Evolutionary conservation across 2,888 invertebrate genomes (phyloP).

Genomic region (Habroteleia sp.): DNA sequence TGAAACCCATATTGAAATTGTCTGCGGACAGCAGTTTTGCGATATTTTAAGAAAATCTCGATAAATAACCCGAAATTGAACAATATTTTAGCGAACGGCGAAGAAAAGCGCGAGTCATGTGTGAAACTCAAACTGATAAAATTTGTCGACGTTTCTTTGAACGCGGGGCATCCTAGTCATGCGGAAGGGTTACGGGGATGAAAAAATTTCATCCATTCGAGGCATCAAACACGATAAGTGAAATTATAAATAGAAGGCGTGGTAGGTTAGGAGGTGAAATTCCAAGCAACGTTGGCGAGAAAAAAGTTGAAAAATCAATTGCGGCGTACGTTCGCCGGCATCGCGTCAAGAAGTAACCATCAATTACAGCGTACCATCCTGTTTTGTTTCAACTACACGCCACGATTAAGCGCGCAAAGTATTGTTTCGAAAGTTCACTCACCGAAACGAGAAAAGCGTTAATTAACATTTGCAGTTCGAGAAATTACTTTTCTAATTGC

Average conservation of each 20-base stretch:
- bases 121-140: constrained; percentile 41
- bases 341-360: constrained; percentile 59
- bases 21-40: too few species aligned
- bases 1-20: too few species aligned
- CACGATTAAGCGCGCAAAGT: constrained; percentile 45
- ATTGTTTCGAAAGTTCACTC: constrained; percentile 52
- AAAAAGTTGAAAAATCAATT: constrained; percentile 61
- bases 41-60: constrained; percentile 24
- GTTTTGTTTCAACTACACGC: constrained; percentile 48
- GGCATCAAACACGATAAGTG: constrained; percentile 62
- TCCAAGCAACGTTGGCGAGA: constrained; percentile 34
- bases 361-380: constrained; percentile 57
- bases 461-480: constrained; percentile 53
- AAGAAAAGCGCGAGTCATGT: constrained; percentile 33
- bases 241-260: constrained; percentile 65
- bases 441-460: constrained; percentile 55
- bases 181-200: constrained; percentile 54
- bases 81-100: constrained; percentile 21
- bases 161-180: constrained; percentile 44
- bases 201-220: constrained; percentile 55
- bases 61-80: constrained; percentile 42
- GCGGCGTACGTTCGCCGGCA: constrained; percentile 39
- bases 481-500: constrained; percentile 57
- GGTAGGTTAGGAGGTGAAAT: constrained; percentile 63
- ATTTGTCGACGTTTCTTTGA: constrained; percentile 52